A percentile compares a stretch with the other conserved stretches of the same genome.
Evolutionary conservation across 2,888 invertebrate genomes (phyloP).

Genomic region (Cantharis nigra): DNA sequence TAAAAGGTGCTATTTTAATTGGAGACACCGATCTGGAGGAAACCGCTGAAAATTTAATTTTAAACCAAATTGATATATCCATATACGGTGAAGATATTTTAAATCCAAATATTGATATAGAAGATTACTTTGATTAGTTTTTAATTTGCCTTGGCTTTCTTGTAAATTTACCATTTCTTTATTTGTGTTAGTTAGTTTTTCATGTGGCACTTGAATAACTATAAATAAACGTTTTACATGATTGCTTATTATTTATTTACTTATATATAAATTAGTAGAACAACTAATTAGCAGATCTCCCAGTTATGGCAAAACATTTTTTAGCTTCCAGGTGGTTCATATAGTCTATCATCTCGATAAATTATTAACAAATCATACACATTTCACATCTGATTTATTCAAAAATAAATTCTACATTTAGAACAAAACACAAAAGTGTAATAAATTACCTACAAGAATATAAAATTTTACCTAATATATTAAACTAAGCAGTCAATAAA

Average conservation of each 20-base stretch:
- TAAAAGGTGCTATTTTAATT: slow-evolving; percentile 93
- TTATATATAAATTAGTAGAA: neutral
- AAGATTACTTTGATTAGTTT: slow-evolving; percentile 95
- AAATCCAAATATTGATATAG: slow-evolving; percentile 95
- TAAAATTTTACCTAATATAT: neutral
- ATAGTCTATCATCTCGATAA: no score
- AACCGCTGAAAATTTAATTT: slow-evolving; percentile 96
- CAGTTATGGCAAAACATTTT: no score
- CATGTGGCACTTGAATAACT: neutral
- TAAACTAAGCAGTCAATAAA: neutral
- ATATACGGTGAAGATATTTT: slow-evolving; percentile 89
- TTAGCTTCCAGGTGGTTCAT: no score
- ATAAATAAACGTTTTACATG: neutral
- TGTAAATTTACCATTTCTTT: neutral
- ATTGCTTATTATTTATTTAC: neutral
- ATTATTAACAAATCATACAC: neutral
- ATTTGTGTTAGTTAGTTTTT: neutral
- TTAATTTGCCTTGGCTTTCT: neutral
- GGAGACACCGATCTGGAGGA: slow-evolving; percentile 98
- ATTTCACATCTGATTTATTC: neutral
- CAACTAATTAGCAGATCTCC: no score
- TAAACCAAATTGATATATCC: slow-evolving; percentile 90
- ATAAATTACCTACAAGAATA: neutral
- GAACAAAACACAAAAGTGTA: neutral
- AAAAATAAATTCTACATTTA: neutral